Conservation (phyloP, 1,140 invertebrate species). For the Ptiloglossa arizonensis region DNA sequence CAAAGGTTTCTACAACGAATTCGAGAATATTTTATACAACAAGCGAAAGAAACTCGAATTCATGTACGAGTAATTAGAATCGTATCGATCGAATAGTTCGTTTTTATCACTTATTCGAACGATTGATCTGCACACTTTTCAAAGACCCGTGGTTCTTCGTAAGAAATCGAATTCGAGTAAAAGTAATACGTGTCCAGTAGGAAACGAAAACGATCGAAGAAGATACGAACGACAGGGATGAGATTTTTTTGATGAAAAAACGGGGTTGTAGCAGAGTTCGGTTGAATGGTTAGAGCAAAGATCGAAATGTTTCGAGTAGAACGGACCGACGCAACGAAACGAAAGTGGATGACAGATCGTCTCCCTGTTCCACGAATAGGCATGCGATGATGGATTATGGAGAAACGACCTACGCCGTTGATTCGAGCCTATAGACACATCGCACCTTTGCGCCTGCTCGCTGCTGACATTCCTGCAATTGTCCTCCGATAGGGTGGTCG, state of each 20-base stretch:
- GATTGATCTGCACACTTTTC: too few relatives aligned
- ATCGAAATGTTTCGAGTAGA: constrained; percentile 54
- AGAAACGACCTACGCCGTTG: constrained; percentile 58
- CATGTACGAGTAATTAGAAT: too few relatives aligned
- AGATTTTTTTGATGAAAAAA: background rate
- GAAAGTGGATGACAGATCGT: constrained; percentile 80
- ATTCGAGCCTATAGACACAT: constrained; percentile 59
- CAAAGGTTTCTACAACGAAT: too few relatives aligned
- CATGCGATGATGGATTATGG: constrained; percentile 79
- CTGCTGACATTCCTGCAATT: constrained; percentile 63
- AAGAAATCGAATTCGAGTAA: background rate
- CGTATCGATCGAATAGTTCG: too few relatives aligned
- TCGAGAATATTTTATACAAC: too few relatives aligned
- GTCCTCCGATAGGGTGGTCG: constrained; percentile 44
- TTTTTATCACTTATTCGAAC: too few relatives aligned
- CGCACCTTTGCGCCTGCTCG: constrained; percentile 59
- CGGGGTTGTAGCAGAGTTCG: background rate
- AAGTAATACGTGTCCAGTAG: background rate
- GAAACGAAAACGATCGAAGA: background rate
- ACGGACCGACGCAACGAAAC: constrained; percentile 73
- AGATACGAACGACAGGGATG: background rate
- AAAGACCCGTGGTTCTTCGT: too few relatives aligned
- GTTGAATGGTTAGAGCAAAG: constrained; percentile 37
- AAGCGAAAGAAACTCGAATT: too few relatives aligned
- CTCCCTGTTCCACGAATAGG: constrained; percentile 73